phyloP scores from a whole-genome alignment of 2,888 invertebrate species.

The Melinaea marsaeus region DNA sequence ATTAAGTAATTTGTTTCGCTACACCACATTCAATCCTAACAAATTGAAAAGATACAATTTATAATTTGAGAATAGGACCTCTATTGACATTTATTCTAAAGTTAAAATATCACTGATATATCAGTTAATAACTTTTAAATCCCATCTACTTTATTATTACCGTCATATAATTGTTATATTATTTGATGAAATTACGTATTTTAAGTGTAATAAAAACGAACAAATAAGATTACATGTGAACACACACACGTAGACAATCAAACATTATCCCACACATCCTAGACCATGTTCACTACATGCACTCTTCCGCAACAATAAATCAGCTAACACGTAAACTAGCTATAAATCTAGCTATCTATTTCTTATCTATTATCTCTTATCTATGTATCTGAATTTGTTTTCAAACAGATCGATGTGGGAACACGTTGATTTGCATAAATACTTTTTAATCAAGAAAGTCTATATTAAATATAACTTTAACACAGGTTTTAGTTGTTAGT shows the following conservation, averaged over 20 bases:
- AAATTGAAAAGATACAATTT: too few species aligned
- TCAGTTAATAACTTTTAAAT: too few species aligned
- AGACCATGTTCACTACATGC: not conserved
- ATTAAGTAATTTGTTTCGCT: too few species aligned
- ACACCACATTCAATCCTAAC: too few species aligned
- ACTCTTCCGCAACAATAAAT: slow-evolving; percentile 22
- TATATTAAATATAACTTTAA: not conserved
- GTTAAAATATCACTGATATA: too few species aligned
- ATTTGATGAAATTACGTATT: too few species aligned
- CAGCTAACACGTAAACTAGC: slow-evolving; percentile 21
- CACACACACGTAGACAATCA: not conserved
- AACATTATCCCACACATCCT: slow-evolving; percentile 2
- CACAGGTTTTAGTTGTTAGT: too few species aligned
- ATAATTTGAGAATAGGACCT: too few species aligned
- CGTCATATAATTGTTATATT: too few species aligned
- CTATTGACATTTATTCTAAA: too few species aligned
- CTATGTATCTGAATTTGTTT: slow-evolving; percentile 18
- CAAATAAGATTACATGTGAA: not conserved
- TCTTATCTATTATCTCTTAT: not conserved
- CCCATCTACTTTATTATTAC: too few species aligned
- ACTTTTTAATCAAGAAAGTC: too few species aligned
- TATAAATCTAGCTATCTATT: slow-evolving; percentile 19
- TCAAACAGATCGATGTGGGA: slow-evolving; percentile 13
- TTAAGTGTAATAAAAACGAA: not conserved
- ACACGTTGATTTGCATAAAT: not conserved